These are phyloP conservation scores for Creontiades dilutus DNA, from an alignment of 2,888 invertebrate species.

Conservation along the genomic window DNA sequence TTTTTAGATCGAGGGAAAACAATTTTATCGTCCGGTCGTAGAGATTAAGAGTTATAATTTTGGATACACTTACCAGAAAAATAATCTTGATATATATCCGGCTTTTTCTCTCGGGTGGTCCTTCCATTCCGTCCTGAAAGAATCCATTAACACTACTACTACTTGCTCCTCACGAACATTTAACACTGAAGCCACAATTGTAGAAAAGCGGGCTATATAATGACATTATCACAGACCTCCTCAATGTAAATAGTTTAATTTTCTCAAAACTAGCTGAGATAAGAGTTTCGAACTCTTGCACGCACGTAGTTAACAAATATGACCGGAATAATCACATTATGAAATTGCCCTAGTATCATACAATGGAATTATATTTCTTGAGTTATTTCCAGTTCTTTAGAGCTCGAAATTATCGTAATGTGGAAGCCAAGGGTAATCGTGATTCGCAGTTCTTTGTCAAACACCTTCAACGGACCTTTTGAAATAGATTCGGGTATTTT, in stretches of 20 bases:
- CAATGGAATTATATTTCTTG: no score
- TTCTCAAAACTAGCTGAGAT: no score
- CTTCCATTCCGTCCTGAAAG: conserved; percentile 46
- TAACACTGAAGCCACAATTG: background rate
- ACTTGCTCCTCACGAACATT: background rate
- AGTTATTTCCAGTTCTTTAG: no score
- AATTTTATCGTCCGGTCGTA: no score
- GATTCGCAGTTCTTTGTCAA: no score
- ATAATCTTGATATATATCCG: background rate
- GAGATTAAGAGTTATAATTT: background rate
- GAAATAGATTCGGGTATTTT: no score
- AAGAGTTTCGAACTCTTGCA: background rate
- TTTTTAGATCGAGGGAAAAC: no score
- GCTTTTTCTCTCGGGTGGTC: conserved; percentile 51
- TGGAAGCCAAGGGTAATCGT: no score
- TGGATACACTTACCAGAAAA: conserved; percentile 48
- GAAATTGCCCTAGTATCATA: no score
- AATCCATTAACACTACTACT: conserved; percentile 32
- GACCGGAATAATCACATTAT: background rate
- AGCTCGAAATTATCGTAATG: no score
- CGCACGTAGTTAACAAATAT: background rate
- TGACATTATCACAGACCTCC: background rate
- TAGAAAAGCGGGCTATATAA: background rate
- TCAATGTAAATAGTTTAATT: no score
- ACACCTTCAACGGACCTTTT: no score